A percentile compares a stretch with the other conserved stretches of the same genome.
These are phyloP conservation scores for Clarias pachynema DNA, from an alignment of 2,797 vertebrate genomes.

Conservation along the genomic window DNA sequence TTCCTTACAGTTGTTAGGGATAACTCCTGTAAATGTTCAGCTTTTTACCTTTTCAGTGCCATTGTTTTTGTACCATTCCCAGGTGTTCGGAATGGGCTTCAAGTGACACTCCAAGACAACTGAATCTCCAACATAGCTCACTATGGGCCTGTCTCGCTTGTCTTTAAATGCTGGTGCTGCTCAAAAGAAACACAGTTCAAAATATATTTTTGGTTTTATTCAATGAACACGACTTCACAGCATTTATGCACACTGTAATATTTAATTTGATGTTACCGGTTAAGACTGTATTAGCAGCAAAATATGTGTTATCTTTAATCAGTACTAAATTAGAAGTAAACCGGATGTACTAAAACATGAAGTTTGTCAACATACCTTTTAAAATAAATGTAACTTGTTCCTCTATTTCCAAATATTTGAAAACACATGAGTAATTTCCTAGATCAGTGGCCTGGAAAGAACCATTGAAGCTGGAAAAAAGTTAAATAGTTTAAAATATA, in stretches of 20 bases:
- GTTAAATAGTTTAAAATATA: background rate
- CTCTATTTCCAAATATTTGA: constrained; percentile 54
- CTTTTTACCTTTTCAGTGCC: constrained; percentile 79
- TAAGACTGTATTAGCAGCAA: background rate
- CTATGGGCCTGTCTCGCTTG: constrained; percentile 73
- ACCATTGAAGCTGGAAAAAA: constrained; percentile 58
- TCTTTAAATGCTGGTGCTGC: constrained; percentile 78
- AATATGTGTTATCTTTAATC: background rate
- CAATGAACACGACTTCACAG: background rate
- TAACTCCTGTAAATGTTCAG: background rate
- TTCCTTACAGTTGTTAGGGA: background rate
- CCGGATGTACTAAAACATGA: background rate
- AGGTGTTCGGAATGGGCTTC: constrained; percentile 66
- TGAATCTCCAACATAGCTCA: constrained; percentile 80
- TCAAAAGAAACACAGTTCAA: constrained; percentile 1
- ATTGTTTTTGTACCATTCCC: constrained; percentile 83
- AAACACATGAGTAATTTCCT: constrained; percentile 73
- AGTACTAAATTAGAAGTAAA: too few relatives aligned
- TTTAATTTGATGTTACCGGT: background rate
- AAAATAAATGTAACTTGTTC: constrained; percentile 66
- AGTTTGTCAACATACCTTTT: constrained; percentile 62
- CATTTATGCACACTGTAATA: background rate
- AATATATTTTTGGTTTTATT: constrained; percentile 1
- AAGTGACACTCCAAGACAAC: constrained; percentile 77
- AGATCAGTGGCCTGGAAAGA: constrained; percentile 60